These are phyloP conservation scores for Clavelina lepadiformis DNA, from an alignment of 23 tunicate species.

Conservation along the genomic window DNA sequence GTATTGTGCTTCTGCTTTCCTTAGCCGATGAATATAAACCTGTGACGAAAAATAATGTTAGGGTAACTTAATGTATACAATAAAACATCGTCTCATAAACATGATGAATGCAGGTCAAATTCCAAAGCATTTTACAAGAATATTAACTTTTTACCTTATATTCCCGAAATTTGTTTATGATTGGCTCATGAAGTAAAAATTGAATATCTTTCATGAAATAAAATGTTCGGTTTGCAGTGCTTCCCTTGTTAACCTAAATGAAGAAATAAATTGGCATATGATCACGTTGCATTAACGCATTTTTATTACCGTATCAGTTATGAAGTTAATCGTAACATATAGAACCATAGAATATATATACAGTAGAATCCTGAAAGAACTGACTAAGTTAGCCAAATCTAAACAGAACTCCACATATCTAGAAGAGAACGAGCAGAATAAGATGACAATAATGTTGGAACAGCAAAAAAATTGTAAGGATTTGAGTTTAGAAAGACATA, in stretches of 20 bases:
- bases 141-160: slow-evolving; percentile 49
- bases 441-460: no score
- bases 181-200: slow-evolving; percentile 90
- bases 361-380: no score
- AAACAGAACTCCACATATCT: no score
- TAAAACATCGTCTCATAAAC: neutral
- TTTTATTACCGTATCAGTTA: no score
- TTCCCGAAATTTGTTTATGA: slow-evolving; percentile 88
- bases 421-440: no score
- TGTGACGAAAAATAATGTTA: slow-evolving; percentile 4
- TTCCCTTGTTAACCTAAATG: slow-evolving; percentile 84
- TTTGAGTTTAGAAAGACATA: neutral
- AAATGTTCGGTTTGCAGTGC: slow-evolving; percentile 86
- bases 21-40: slow-evolving; percentile 65
- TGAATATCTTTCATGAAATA: slow-evolving; percentile 98
- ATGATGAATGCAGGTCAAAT: neutral
- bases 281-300: no score
- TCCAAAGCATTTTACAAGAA: neutral
- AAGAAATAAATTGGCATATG: neutral
- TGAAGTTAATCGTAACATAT: no score
- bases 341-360: no score
- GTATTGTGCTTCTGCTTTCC: slow-evolving; percentile 69
- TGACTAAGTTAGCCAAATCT: no score
- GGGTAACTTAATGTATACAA: neutral
- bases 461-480: neutral